Conservation (phyloP, 2,797 vertebrate genomes). For the Sebastolobus altivelis region DNA sequence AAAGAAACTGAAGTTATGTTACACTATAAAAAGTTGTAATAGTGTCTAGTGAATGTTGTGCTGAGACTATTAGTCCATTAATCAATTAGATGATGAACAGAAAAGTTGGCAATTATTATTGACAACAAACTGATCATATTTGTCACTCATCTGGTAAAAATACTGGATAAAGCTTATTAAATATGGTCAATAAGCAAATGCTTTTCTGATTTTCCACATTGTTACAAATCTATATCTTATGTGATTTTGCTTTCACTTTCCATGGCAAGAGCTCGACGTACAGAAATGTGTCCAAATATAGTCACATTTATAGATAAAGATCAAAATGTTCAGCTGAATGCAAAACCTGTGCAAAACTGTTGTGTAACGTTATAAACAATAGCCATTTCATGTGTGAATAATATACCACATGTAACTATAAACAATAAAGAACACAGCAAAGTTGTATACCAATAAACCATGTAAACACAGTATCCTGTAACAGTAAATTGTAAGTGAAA, state of each 20-base stretch:
- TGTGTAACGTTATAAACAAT: neutral
- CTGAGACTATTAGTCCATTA: neutral
- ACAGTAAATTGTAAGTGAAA: neutral
- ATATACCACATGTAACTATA: neutral
- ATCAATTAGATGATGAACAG: neutral
- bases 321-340: too few species aligned
- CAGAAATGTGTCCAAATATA: neutral
- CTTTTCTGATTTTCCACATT: neutral
- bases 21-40: neutral
- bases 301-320: neutral
- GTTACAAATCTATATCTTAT: neutral
- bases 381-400: neutral
- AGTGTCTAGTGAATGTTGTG: neutral
- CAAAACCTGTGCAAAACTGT: neutral
- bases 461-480: neutral
- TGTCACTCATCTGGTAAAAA: neutral
- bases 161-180: neutral
- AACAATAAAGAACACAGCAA: neutral
- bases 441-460: neutral
- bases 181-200: neutral
- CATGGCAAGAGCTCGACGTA: neutral
- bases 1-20: neutral
- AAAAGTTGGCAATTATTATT: neutral
- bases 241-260: neutral
- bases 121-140: neutral